Base-by-base conservation (phyloP, 2,113 vertebrate species). In the Mirza zaza region DNA sequence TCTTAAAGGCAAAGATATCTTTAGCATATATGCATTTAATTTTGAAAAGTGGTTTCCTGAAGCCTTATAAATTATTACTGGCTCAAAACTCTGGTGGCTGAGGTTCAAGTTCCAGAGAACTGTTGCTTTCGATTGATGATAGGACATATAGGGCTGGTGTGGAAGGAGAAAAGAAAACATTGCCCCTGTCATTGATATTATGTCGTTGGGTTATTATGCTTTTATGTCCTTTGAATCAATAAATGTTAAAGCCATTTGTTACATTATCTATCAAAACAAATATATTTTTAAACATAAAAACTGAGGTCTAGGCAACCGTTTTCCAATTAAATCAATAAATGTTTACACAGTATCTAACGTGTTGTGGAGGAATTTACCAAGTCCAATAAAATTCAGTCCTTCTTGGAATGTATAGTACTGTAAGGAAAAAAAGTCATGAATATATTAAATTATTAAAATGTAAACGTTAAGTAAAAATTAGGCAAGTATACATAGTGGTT, bases 141-240 rank as follows among this genome's bases (percentile, higher is more conserved):
- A 82, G 36, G 39, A 84, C 39, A 63, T 82, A 32, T 45, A 79
- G 39, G 21, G 59, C 93, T 67, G 86, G 9, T 36, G 34, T 2
- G 4, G 42, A 52, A 93, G 34, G 57, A 91, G 50, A 96, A 95
- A 90, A 75, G 25, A 97, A 97, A 96, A 84, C 52, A 67, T 81
- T 95, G 88, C 11, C 70, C 68, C 27, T 39, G 3, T 65, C 88
- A 93, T 52, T 97, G 87, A 82, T 70, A 75, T 50, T 55, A 55
- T 7, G 27, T 96, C 96, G 12, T 96, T 76, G 50, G 32, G 29
- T 97, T 95, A 97, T 94, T 94, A 94, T 83, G 1, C 45, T 97
- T 98, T 95, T 93, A 1, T 18, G 14, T 82, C 2, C 88, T 95
- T 96, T 94, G 45, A 96, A 59, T 48, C 92, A 93, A 84, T 61